Percentiles rank a stretch among this genome's conserved stretches.
Conservation (phyloP, 2,888 invertebrate species). For the Acrocyrtus sp. region DNA sequence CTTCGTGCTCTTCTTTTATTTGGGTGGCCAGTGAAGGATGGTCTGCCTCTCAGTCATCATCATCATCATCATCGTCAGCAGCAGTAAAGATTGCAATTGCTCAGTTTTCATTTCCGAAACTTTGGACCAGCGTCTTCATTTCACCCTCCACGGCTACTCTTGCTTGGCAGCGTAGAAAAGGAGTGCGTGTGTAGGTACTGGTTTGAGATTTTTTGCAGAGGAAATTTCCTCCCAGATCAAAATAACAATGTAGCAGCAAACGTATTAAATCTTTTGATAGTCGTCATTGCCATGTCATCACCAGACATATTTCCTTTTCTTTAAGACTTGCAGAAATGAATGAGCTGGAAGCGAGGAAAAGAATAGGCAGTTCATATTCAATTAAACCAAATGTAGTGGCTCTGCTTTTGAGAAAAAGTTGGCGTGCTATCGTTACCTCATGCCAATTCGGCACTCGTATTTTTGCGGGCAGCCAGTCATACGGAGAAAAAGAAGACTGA, state of each 20-base stretch:
- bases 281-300: not conserved
- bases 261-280: not conserved
- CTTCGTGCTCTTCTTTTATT: not conserved
- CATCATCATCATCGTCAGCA: not conserved
- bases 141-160: no score
- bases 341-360: not conserved
- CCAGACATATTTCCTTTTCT: not conserved
- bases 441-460: no score
- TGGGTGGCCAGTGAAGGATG: not conserved
- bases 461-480: no score
- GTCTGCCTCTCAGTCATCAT: not conserved
- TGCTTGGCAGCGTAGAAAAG: no score
- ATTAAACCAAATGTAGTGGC: not conserved
- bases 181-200: no score
- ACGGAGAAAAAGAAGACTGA: no score
- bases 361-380: not conserved
- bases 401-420: not conserved
- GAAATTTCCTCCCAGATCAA: not conserved
- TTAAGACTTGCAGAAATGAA: not conserved
- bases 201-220: no score
- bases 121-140: not conserved
- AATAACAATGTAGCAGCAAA: not conserved
- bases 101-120: no score
- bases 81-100: no score
- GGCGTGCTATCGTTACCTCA: no score